Conservation (phyloP, 1,140 invertebrate species). For the Sesamia nonagrioides region DNA sequence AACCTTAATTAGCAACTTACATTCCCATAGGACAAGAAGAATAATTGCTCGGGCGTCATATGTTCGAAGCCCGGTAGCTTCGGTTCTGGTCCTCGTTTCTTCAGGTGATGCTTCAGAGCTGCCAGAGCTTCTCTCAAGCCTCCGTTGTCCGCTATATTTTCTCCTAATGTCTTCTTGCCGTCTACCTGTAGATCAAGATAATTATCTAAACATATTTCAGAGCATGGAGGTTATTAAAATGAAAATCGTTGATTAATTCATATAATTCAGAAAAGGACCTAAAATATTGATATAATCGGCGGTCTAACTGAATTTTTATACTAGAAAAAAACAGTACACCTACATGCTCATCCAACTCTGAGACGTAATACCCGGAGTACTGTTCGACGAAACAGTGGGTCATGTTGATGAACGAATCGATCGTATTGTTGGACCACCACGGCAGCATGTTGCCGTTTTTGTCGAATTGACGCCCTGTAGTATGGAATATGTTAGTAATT, state of each 20-base stretch:
- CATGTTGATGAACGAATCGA: conserved; percentile 90
- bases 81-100: conserved; percentile 88
- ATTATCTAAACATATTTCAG: neutral
- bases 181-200: conserved; percentile 88
- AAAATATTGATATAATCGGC: no score
- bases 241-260: no score
- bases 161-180: conserved; percentile 93
- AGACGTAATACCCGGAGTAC: conserved; percentile 93
- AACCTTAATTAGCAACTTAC: conserved; percentile 87
- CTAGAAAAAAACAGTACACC: conserved; percentile 52
- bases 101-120: conserved; percentile 91
- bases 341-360: conserved; percentile 88
- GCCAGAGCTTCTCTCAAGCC: conserved; percentile 93
- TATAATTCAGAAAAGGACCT: no score
- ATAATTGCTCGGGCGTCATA: conserved; percentile 93
- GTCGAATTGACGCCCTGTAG: conserved; percentile 91
- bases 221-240: no score
- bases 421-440: conserved; percentile 96
- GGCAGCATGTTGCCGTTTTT: conserved; percentile 91
- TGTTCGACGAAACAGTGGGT: conserved; percentile 96
- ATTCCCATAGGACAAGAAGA: conserved; percentile 96
- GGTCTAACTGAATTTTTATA: no score
- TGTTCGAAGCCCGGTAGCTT: conserved; percentile 93
- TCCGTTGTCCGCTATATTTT: conserved; percentile 97
- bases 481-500: neutral